Base-by-base conservation (phyloP, 2,113 vertebrate genomes). In the Mohoua ochrocephala region DNA sequence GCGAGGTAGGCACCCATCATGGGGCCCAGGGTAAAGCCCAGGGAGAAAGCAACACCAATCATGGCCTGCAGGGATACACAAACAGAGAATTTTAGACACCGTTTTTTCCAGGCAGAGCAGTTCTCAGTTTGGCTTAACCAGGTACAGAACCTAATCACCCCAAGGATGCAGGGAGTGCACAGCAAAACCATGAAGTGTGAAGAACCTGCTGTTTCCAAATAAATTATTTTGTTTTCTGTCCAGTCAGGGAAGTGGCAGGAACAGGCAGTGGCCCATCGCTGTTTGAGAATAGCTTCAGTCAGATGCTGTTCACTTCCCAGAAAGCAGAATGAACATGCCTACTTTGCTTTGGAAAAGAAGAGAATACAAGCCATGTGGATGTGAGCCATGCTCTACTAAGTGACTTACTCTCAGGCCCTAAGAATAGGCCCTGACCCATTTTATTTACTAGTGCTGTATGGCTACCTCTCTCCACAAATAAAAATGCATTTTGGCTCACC, bases 1-100 rank as follows among this genome's bases (percentile, higher is more conserved):
- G 99, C 97, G 18, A 99, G 98, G 96, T 98, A 99, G 42, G 99
- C 99, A 0, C 99, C 99, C 6, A 99, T 98, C 98, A 99, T 97
- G 24, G 99, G 99, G 19, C 99, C 99, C 73, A 99, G 50, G 1
- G 99, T 99, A 95, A 99, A 99, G 74, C 99, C 99, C 97, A 99
- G 83, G 10, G 99, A 99, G 96, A 99, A 99, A 57, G 99, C 99
- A 49, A 99, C 95, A 2, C 99, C 99, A 14, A 99, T 99, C 98
- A 99, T 99, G 11, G 99, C 99, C 99, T 99, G 95, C 33, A 67
- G 65, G 67, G 23, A 93, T 6, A 30, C 39, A 79, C 10, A 74
- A 23, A 83, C 20, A 23, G 3, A 3, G 4, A n/a, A 39, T 8
- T 75, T 76, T 8, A 94, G 56, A 63, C 26, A 78, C 5, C 45